Evolutionary conservation across 2,797 vertebrate species (phyloP).

Genomic region (Vultur gryphus): DNA sequence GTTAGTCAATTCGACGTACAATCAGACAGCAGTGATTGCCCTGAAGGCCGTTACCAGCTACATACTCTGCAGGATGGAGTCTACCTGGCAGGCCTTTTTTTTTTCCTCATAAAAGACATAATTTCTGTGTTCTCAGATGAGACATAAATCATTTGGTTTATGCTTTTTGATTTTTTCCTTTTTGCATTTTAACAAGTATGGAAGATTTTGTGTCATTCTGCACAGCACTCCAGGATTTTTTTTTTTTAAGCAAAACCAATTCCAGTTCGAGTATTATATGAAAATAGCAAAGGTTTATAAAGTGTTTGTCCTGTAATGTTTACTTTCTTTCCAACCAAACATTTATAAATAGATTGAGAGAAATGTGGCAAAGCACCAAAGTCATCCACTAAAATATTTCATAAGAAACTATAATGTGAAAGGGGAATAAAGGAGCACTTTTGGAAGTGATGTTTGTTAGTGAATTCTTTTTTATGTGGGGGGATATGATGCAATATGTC

Average conservation of each 20-base stretch:
- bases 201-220: neutral
- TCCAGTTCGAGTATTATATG: neutral
- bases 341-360: constrained; percentile 43
- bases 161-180: neutral
- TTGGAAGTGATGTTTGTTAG: constrained; percentile 15
- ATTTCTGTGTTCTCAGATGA: neutral
- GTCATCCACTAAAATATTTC: constrained; percentile 20
- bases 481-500: constrained; percentile 44
- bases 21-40: neutral
- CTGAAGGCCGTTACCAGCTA: neutral
- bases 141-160: neutral
- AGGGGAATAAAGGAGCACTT: constrained; percentile 41
- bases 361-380: constrained; percentile 33
- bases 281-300: constrained; percentile 36
- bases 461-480: neutral
- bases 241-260: constrained; percentile 17
- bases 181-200: neutral
- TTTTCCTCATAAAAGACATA: neutral
- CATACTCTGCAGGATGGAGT: neutral
- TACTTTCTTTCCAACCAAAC: constrained; percentile 23
- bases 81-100: neutral
- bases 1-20: neutral
- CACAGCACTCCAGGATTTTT: neutral
- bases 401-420: constrained; percentile 44
- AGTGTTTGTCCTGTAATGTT: neutral